Evolutionary conservation across 2,888 invertebrate genomes (phyloP).

Genomic region (Lithodes maja): DNA sequence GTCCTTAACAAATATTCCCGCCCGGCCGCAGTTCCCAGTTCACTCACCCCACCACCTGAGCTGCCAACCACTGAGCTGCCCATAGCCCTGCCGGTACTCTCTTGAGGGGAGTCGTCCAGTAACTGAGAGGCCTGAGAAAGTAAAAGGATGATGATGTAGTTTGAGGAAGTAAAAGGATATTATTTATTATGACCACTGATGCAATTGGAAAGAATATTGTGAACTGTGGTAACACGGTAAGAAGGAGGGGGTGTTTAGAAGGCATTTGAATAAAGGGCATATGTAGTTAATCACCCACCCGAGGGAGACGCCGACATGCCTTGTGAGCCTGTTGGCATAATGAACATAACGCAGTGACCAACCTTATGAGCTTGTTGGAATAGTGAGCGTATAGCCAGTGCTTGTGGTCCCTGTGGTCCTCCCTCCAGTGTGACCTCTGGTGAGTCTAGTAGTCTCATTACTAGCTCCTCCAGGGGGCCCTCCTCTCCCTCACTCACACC

Average conservation of each 20-base stretch:
- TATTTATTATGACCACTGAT: no score
- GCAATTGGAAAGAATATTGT: no score
- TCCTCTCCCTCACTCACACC: slow-evolving; percentile 67
- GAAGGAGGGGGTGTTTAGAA: no score
- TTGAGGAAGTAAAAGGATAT: no score
- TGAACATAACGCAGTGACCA: background rate
- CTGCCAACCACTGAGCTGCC: background rate
- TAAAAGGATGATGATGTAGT: no score
- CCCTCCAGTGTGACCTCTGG: slow-evolving; percentile 80
- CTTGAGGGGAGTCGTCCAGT: slow-evolving; percentile 71
- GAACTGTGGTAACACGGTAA: no score
- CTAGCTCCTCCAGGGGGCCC: slow-evolving; percentile 74
- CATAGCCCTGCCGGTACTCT: slow-evolving; percentile 68
- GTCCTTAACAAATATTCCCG: slow-evolving; percentile 82
- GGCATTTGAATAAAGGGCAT: no score
- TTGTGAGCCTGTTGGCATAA: no score
- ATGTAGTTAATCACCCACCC: no score
- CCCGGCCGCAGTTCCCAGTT: slow-evolving; percentile 73
- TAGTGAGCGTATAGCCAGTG: slow-evolving; percentile 78
- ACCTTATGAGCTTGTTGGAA: slow-evolving; percentile 77
- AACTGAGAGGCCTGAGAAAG: slow-evolving; percentile 36
- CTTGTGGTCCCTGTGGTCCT: slow-evolving; percentile 78
- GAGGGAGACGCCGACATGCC: no score
- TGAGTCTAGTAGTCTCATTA: slow-evolving; percentile 78
- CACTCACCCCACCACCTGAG: slow-evolving; percentile 43